phyloP scores from a whole-genome alignment of 2,888 invertebrate species.

The Cordylochernes scorpioides region DNA sequence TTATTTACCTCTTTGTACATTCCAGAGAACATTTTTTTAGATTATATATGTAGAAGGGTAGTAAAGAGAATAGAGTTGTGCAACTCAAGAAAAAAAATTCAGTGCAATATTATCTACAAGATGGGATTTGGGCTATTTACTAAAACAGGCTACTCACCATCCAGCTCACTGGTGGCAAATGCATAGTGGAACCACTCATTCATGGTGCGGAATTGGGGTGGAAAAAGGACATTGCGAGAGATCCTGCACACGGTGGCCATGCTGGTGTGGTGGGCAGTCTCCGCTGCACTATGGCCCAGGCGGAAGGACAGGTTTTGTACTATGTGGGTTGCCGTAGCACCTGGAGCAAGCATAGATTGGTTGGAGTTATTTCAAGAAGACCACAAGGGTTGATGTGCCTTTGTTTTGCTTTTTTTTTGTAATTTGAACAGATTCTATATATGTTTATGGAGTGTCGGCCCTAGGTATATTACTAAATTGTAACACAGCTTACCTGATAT shows the following conservation, averaged over 20 bases:
- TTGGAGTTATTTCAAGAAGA: too few relatives aligned
- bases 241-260: slow-evolving; percentile 85
- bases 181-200: slow-evolving; percentile 93
- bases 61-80: too few relatives aligned
- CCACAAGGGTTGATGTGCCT: too few relatives aligned
- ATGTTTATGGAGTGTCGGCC: too few relatives aligned
- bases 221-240: slow-evolving; percentile 67
- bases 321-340: slow-evolving; percentile 33
- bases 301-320: slow-evolving; percentile 71
- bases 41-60: too few relatives aligned
- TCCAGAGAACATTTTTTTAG: too few relatives aligned
- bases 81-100: neutral
- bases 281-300: slow-evolving; percentile 38
- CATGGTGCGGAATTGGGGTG: slow-evolving; percentile 75
- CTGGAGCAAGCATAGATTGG: too few relatives aligned
- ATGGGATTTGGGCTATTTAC: neutral
- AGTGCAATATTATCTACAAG: neutral
- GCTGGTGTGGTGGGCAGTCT: slow-evolving; percentile 41
- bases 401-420: too few relatives aligned
- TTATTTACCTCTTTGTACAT: too few relatives aligned
- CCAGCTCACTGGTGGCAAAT: slow-evolving; percentile 74
- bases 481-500: too few relatives aligned
- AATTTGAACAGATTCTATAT: too few relatives aligned
- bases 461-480: too few relatives aligned
- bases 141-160: slow-evolving; percentile 39